Evolutionary conservation across 2,113 vertebrate species (phyloP), one percentile per base, ranked within the genome.

Genomic region (Leiothrix lutea): DNA sequence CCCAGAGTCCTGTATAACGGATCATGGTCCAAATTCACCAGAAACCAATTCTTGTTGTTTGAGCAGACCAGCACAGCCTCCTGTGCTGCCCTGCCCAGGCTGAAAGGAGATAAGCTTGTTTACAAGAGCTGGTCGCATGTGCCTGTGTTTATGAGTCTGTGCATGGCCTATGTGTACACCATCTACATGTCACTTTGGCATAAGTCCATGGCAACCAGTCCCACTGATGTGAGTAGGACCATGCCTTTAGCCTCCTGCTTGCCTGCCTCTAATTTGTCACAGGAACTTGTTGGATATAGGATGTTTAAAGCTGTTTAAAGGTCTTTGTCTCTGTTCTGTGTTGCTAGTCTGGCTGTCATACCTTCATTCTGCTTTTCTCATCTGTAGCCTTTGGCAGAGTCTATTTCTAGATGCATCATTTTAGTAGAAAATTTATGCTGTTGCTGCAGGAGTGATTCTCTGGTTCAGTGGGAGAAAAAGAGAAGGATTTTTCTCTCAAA

Each of bases 271-370:
- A 25, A 33, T 71, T 50, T 56, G 33, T 58, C 56, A 74, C 14
- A 26, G 38, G 33, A 44, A 17, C 5, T 23, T 0, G 0, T 21
- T 2, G 1, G 40, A 57, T 6, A 33, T 1, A 57, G 14, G 17
- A 26, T 38, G 21, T 33, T 71, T 53, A 66, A 45, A 45, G 21
- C 26, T 66, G 16, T 36, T 45, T 54, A 45, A 45, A 66, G 11
- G 8, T 58, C 40, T 56, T 77, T 58, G 20, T 31, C 35, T 62
- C 11, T 29, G 2, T 19, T 81, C 38, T 69, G 26, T 56, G 28
- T 33, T 79, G 29, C 25, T 53, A 29, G 31, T 31, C 60, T 73
- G 31, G 18, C 26, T 64, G 54, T 75, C 53, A 38, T 40, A 79
- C 40, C 38, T 85, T 74, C 31, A 40, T 82, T 67, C 35, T 48